phyloP scores from a whole-genome alignment of 2,113 vertebrate genomes.

The Progne subis region DNA sequence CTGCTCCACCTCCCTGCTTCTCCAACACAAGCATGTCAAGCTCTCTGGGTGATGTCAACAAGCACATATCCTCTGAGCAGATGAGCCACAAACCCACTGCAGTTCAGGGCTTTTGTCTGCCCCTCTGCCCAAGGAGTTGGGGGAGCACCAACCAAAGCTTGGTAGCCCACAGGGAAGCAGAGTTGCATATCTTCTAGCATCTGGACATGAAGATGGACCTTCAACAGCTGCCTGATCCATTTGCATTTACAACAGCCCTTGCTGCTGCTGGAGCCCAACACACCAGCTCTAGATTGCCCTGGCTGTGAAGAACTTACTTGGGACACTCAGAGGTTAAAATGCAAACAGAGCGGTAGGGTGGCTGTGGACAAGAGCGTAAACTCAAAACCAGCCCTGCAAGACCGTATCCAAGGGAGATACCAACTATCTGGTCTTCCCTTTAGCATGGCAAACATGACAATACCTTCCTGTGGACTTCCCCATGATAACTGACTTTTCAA shows the following conservation, averaged over 20 bases:
- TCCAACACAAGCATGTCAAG: neutral
- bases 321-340: neutral
- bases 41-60: neutral
- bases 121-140: neutral
- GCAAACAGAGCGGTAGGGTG: neutral
- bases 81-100: neutral
- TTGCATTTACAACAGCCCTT: neutral
- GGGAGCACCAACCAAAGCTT: neutral
- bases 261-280: neutral
- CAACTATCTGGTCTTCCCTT: neutral
- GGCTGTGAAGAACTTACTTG: fast-evolving
- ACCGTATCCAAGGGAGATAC: neutral
- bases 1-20: neutral
- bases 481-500: neutral
- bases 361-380: neutral
- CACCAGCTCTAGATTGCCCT: neutral
- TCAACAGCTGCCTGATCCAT: neutral
- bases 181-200: fast-evolving
- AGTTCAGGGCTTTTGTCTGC: neutral
- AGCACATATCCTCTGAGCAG: neutral
- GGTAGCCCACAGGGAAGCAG: neutral
- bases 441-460: neutral
- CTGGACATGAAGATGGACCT: neutral
- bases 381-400: neutral
- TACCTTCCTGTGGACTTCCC: neutral